Evolutionary conservation across 2,888 invertebrate species (phyloP), one percentile per base, ranked within the genome.

Genomic region (Hypomecis atomaria): DNA sequence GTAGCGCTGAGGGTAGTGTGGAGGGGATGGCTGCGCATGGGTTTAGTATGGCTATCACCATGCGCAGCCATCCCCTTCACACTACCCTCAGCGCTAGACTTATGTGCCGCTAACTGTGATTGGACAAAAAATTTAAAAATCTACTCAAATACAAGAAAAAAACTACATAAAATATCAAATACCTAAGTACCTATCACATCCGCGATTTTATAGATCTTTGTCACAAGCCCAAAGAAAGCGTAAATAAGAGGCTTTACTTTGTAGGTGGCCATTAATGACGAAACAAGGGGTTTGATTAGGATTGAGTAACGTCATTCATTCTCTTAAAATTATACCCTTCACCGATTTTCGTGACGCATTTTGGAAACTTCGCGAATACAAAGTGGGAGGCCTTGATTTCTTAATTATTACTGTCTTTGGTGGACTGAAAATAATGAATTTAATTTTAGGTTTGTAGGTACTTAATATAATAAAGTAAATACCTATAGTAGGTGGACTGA

Each of bases 271-370:
- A 50, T 71, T 70, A 65, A 67, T 69, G 65, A 65, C 69, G 68
- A 65, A 71, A 73, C 69, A 70, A 71, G 66, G 49, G 58, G 66
- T 64, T 67, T 71, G 69, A 73, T 68, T 65, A 70, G 59, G 64
- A 73, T 66, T 63, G 69, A 71, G 69, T 69, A 67, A 69, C 69
- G 71, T 68, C 70, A 73, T 71, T 61, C 52, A 58, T 73, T 70
- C 60, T 69, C 66, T 70, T 68, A 65, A 71, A 65, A 67, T 70
- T 49, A 60, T 60, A 70, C 62, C 68, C 69, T 65, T 66, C 49
- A 43, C 6, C 52, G 59, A 70, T 62, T 67, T 70, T 50, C 52
- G 34, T 47, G 62, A 23, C 40, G 50, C 62, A 69, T 60, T 47
- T 57, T 54, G 50, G 33, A 13, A 45, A 40, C 55, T 55, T 11